phyloP scores from a whole-genome alignment of 2,888 invertebrate species.

The Leptinotarsa peninsularis region DNA sequence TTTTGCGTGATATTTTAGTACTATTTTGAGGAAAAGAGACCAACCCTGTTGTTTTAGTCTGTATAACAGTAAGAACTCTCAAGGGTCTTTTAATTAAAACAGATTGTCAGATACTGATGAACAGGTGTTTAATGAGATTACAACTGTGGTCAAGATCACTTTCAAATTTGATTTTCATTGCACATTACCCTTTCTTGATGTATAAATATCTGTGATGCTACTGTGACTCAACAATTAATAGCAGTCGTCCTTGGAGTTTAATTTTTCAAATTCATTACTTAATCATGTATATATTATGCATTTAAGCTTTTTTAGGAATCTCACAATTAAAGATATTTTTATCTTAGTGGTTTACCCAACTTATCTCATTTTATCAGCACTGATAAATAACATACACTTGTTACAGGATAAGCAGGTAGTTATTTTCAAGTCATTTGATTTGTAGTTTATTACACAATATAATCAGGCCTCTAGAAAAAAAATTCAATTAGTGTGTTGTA shows the following conservation, averaged over 20 bases:
- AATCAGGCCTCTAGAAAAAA: no score
- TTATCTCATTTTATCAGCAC: background rate
- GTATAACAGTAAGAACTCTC: no score
- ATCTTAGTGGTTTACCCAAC: background rate
- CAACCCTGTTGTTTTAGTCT: background rate
- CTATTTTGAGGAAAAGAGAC: background rate
- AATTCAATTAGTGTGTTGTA: no score
- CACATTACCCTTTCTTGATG: slow-evolving; percentile 36
- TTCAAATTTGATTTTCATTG: background rate
- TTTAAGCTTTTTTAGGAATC: slow-evolving; percentile 17
- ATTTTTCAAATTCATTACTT: slow-evolving; percentile 31
- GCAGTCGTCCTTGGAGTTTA: slow-evolving; percentile 39
- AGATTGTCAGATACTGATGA: background rate
- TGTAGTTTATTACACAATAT: background rate
- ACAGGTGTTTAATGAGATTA: background rate
- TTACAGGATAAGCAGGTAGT: background rate
- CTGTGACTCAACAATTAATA: slow-evolving; percentile 48
- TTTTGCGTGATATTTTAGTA: background rate
- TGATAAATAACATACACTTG: background rate
- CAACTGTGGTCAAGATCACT: slow-evolving; percentile 1
- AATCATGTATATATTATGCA: slow-evolving; percentile 24
- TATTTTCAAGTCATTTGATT: background rate
- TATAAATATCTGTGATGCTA: slow-evolving; percentile 53
- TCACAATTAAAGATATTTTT: slow-evolving; percentile 12
- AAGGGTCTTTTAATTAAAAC: no score